Evolutionary conservation across 2,888 invertebrate genomes (phyloP), one percentile per base, ranked within the genome.

Genomic region (Phalera bucephala): DNA sequence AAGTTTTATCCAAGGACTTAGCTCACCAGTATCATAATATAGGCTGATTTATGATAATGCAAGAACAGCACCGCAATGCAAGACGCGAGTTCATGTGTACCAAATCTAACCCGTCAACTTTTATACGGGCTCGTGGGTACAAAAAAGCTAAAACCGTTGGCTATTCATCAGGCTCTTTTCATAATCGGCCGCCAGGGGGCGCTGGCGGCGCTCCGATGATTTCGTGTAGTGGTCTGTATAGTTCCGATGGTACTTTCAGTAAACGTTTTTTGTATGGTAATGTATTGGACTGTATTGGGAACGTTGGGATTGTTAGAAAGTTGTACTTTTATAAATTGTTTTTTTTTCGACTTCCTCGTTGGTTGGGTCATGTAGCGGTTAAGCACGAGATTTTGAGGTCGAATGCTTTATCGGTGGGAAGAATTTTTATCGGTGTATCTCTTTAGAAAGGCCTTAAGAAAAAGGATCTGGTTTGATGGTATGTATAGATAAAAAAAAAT

Each of bases 81-180:
- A 20, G 19, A 30, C 7, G 10, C 9, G 9, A 32, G 23, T 13
- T n/a, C 10, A 23, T 15, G 31, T 45, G 34, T 50, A 33, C 38
- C 3, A 28, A 20, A 23, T 57, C 43, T 45, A 39, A 47, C 33
- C 29, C 31, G 38, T 36, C 32, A 51, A 63, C 46, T 56, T 52
- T 51, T 41, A 42, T 42, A 33, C 39, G 29, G 9, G 29, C 11
- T 28, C 30, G 26, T 37, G 33, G 20, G 33, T 42, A 25, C 30
- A 40, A 36, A 52, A 40, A 41, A 52, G 44, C 15, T 28, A 57
- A 47, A 36, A 51, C 52, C 33, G 50, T 43, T 45, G 35, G 33
- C 39, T 44, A 58, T 64, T 69, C 62, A 69, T 57, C 57, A 53
- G 45, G 43, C 46, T 60, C 65, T 60, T 65, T 71, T 63, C 59